phyloP scores from a whole-genome alignment of 2,888 invertebrate species.

The Ochropacha duplaris region DNA sequence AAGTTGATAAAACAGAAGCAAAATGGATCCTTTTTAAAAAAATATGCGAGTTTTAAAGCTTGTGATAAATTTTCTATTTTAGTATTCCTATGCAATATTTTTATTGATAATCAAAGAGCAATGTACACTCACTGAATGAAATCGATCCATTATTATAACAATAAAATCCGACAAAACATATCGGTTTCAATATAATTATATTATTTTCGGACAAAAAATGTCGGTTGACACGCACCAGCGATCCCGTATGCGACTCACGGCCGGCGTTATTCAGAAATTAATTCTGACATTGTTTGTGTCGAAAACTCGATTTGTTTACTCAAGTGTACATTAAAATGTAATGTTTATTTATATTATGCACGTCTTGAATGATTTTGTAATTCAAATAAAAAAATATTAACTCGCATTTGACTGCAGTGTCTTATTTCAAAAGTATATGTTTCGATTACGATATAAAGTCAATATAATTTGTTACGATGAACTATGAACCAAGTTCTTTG shows the following conservation, averaged over 20 bases:
- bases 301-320: conserved; percentile 24
- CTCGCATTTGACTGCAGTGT: not conserved
- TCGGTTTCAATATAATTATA: conserved; percentile 50
- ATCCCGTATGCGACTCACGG: conserved; percentile 29
- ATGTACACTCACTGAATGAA: conserved; percentile 21
- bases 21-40: too few relatives aligned
- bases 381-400: not conserved
- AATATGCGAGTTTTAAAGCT: too few relatives aligned
- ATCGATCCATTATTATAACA: conserved; percentile 25
- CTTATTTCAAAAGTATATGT: not conserved
- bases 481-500: too few relatives aligned
- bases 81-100: too few relatives aligned
- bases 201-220: conserved; percentile 59
- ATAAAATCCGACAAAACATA: conserved; percentile 28
- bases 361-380: conserved; percentile 1
- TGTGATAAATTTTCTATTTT: too few relatives aligned
- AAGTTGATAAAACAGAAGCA: too few relatives aligned
- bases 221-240: conserved; percentile 46
- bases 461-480: not conserved
- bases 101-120: conserved; percentile 13
- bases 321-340: conserved; percentile 15
- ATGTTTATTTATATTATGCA: conserved; percentile 8
- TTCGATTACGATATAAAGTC: not conserved
- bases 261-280: conserved; percentile 23
- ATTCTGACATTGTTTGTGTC: conserved; percentile 34